Conservation (phyloP, 1,140 invertebrate species). For the Camponotus floridanus region DNA sequence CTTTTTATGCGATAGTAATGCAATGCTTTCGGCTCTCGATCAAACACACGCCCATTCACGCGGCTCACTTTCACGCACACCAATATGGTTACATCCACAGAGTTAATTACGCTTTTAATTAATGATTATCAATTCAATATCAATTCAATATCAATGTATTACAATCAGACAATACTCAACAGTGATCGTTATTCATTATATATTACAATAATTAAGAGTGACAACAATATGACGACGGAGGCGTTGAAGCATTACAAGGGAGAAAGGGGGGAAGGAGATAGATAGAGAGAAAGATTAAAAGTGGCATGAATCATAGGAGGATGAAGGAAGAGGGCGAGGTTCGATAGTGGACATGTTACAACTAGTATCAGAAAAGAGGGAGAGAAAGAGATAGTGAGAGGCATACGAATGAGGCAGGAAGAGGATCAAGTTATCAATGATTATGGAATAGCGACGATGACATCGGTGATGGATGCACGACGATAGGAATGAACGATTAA, state of each 20-base stretch:
- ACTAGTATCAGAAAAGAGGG: conserved; percentile 39
- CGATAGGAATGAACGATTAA: conserved; percentile 73
- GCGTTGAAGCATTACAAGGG: conserved; percentile 84
- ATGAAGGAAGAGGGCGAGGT: conserved; percentile 54
- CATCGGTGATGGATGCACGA: conserved; percentile 71
- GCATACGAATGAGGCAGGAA: conserved; percentile 30
- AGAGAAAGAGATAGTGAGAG: conserved; percentile 20
- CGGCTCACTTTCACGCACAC: conserved; percentile 72
- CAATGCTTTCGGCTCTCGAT: conserved; percentile 63
- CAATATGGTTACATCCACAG: conserved; percentile 85
- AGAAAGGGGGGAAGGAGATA: conserved; percentile 13
- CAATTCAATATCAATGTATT: conserved; percentile 87
- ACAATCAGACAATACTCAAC: conserved; percentile 87
- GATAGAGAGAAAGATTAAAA: neutral
- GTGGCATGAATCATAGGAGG: conserved; percentile 50
- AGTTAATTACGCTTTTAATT: conserved; percentile 85
- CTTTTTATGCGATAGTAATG: conserved; percentile 46
- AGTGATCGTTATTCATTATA: conserved; percentile 86
- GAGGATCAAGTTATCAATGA: conserved; percentile 54
- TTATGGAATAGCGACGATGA: conserved; percentile 71
- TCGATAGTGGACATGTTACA: conserved; percentile 65
- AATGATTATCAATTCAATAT: conserved; percentile 87
- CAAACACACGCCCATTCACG: conserved; percentile 63
- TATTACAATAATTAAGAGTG: conserved; percentile 87
- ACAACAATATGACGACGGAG: conserved; percentile 87